These are phyloP conservation scores for Oxycera nigricornis DNA, from an alignment of 2,888 invertebrate genomes.

Conservation along the genomic window DNA sequence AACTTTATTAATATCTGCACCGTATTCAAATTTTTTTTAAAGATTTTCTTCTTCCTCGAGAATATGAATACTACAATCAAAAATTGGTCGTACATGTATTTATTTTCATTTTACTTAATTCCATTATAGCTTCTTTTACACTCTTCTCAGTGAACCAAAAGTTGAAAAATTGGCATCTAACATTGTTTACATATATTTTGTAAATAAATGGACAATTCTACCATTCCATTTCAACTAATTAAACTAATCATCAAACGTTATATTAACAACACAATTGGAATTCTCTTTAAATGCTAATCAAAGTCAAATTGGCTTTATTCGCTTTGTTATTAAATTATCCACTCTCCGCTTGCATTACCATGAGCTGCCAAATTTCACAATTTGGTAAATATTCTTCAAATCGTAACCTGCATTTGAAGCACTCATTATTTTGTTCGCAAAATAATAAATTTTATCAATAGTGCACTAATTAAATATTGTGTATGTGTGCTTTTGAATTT, in stretches of 20 bases:
- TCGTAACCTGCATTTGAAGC: not conserved
- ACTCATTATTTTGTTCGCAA: not conserved
- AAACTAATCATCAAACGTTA: not conserved
- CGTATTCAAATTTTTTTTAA: slow-evolving; percentile 18
- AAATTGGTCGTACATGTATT: slow-evolving; percentile 37
- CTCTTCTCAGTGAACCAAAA: not conserved
- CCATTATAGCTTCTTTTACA: slow-evolving; percentile 3
- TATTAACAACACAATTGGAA: not conserved
- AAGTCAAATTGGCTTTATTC: too few relatives aligned
- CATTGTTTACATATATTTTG: not conserved
- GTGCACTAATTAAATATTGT: not conserved
- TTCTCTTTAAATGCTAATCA: not conserved
- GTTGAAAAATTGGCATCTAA: slow-evolving; percentile 26
- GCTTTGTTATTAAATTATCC: too few relatives aligned
- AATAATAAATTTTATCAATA: not conserved
- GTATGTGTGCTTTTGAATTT: slow-evolving; percentile 5
- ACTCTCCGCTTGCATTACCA: too few relatives aligned
- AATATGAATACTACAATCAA: slow-evolving; percentile 37
- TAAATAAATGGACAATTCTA: not conserved
- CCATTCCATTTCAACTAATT: not conserved
- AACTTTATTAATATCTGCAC: slow-evolving; percentile 27
- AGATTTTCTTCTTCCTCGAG: not conserved
- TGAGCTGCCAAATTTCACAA: too few relatives aligned
- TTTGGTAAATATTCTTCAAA: not conserved
- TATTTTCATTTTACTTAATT: slow-evolving; percentile 8